Conservation (phyloP, 1,140 invertebrate species). For the Neodiprion virginianus region DNA sequence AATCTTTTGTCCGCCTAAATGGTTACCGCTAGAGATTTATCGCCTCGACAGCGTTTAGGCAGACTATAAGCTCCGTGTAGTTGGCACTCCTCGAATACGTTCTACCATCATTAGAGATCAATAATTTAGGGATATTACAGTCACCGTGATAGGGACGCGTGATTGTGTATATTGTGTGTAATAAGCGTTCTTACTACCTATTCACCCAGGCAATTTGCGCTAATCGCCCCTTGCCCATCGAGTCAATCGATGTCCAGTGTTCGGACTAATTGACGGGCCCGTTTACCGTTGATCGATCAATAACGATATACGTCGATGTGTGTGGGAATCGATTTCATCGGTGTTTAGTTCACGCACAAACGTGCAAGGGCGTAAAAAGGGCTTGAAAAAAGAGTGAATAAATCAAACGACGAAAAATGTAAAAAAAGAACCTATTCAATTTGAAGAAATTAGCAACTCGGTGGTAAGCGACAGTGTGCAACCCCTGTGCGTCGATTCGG, state of each 20-base stretch:
- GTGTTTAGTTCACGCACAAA: too few species aligned
- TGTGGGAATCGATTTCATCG: too few species aligned
- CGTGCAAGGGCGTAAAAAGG: too few species aligned
- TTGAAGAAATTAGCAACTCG: neutral
- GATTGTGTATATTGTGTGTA: too few species aligned
- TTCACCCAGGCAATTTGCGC: too few species aligned
- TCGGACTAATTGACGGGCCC: too few species aligned
- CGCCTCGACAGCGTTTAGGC: constrained; percentile 27
- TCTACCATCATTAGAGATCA: constrained; percentile 47
- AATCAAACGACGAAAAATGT: neutral
- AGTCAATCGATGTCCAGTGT: too few species aligned
- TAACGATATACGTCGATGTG: too few species aligned
- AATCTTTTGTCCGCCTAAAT: constrained; percentile 40
- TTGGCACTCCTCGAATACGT: constrained; percentile 22
- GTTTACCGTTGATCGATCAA: too few species aligned
- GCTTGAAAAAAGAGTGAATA: too few species aligned
- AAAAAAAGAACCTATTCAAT: neutral
- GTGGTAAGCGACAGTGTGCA: neutral
- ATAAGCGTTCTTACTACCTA: too few species aligned
- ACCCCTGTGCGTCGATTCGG: neutral
- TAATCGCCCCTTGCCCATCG: too few species aligned
- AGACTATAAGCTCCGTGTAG: neutral
- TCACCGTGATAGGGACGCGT: neutral
- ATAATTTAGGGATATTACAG: constrained; percentile 40
- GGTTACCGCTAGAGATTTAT: constrained; percentile 47